These are phyloP conservation scores for Hololepta plana DNA, from an alignment of 2,888 invertebrate genomes.

Conservation along the genomic window DNA sequence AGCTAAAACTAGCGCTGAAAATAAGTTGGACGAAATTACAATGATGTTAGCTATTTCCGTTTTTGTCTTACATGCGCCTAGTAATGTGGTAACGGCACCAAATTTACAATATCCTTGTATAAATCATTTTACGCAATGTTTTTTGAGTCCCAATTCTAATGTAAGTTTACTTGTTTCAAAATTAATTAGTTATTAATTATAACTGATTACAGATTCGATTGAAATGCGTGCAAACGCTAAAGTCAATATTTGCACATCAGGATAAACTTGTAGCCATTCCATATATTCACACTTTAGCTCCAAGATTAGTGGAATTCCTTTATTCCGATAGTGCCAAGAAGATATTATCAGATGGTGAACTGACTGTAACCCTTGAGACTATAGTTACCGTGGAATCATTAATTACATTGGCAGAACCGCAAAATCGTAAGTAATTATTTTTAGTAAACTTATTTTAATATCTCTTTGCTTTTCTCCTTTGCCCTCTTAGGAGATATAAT, in stretches of 20 bases:
- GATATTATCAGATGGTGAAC: constrained; percentile 45
- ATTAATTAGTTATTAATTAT: constrained; percentile 6
- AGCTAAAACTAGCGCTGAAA: constrained; percentile 62
- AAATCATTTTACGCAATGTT: constrained; percentile 76
- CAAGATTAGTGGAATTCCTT: constrained; percentile 57
- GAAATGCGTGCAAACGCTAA: constrained; percentile 62
- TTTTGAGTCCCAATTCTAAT: constrained; percentile 43
- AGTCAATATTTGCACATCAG: constrained; percentile 55
- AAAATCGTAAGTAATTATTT: constrained; percentile 46
- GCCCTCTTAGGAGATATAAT: constrained; percentile 31
- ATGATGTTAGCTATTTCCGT: constrained; percentile 80
- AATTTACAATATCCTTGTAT: constrained; percentile 82
- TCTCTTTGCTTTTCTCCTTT: constrained; percentile 10
- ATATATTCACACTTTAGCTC: constrained; percentile 67
- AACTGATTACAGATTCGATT: constrained; percentile 38
- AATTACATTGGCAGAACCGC: constrained; percentile 52
- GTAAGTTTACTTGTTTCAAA: constrained; percentile 22
- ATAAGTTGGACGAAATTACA: constrained; percentile 66
- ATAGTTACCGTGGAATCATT: constrained; percentile 57
- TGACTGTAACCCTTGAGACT: constrained; percentile 53
- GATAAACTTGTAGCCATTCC: constrained; percentile 53
- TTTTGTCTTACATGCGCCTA: constrained; percentile 68
- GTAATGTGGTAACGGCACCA: constrained; percentile 56
- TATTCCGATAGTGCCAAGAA: constrained; percentile 43
- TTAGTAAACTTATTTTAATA: not conserved